Conservation (phyloP, 2,113 vertebrate genomes). For the human region DNA sequence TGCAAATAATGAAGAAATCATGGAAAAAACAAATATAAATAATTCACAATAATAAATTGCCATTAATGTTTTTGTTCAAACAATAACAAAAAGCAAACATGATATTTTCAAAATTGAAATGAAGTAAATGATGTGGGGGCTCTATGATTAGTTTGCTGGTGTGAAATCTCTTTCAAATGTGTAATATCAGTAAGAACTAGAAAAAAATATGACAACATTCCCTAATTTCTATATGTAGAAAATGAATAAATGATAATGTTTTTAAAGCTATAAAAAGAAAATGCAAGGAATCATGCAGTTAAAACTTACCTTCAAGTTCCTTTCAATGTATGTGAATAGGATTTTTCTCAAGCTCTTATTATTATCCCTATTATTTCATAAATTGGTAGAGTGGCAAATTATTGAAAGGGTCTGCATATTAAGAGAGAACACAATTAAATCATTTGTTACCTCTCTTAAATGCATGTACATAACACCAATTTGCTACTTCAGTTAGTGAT, state of each 20-base stretch:
- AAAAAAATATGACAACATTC: not conserved
- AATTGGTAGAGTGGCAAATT: not conserved
- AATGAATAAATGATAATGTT: not conserved
- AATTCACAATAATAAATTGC: not conserved
- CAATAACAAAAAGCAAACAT: not conserved
- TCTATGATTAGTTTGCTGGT: not conserved
- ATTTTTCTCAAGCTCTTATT: not conserved
- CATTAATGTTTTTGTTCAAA: not conserved
- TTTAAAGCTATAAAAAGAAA: not conserved
- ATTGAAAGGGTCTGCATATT: not conserved
- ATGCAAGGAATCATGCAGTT: not conserved
- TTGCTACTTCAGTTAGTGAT: not conserved
- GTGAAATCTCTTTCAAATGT: not conserved
- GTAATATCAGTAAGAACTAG: not conserved
- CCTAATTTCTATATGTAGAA: not conserved
- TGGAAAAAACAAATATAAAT: not conserved
- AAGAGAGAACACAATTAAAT: not conserved
- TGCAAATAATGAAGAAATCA: not conserved
- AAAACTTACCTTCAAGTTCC: not conserved
- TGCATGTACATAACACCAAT: not conserved
- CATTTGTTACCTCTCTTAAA: not conserved
- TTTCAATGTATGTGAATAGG: not conserved
- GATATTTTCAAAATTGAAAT: not conserved
- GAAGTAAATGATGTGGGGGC: not conserved
- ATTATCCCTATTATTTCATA: not conserved